Base-by-base conservation (phyloP, 2,888 invertebrate species). In the Caenorhabditis drosophilae region DNA sequence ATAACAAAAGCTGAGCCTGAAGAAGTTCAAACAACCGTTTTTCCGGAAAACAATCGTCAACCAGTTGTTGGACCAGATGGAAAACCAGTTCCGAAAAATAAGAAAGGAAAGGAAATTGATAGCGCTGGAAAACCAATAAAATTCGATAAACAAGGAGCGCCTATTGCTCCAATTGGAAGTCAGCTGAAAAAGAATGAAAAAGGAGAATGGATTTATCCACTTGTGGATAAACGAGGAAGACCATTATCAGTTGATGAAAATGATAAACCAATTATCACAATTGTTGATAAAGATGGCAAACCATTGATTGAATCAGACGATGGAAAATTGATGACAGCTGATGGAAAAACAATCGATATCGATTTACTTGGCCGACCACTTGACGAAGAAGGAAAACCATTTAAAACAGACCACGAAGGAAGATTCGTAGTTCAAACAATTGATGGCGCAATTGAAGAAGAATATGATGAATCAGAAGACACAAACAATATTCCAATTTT, bases 11-110 rank as follows among this genome's bases (percentile, higher is more conserved):
- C 46, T 9, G 60, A 57, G 1, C 73, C 73, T 12, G 64, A 73
- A 52, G 73, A 73, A 27, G 35, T 73, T 31, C 56, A 62, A 25
- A 69, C 72, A n/a, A 41, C 56, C 3, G 20, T 50, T 1, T 23
- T 45, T 15, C 46, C 46, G 4, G 53, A 48, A 9, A 6, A n/a
- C 12, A 48, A 12, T 15, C 22, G n/a, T 20, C 52, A 59, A 11
- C 77, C 78, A 11, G 59, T 82, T 9, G 75, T 80, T 25, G 67
- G 73, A 2, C 68, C 79, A 4, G 77, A 78, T 62, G 73, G 75
- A n/a, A 63, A 61, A 9, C 67, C 70, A 1, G 64, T 77, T n/a
- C 49, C 40, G 18, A 50, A 53, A n/a, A 61, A 77, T 31, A 67
- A 70, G 7, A 63, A 71, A n/a, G 75, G 73, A 26, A 64, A 62